Evolutionary conservation across 1,140 invertebrate genomes (phyloP), one percentile per base, ranked within the genome.

Genomic region (Agraylea sexmaculata): DNA sequence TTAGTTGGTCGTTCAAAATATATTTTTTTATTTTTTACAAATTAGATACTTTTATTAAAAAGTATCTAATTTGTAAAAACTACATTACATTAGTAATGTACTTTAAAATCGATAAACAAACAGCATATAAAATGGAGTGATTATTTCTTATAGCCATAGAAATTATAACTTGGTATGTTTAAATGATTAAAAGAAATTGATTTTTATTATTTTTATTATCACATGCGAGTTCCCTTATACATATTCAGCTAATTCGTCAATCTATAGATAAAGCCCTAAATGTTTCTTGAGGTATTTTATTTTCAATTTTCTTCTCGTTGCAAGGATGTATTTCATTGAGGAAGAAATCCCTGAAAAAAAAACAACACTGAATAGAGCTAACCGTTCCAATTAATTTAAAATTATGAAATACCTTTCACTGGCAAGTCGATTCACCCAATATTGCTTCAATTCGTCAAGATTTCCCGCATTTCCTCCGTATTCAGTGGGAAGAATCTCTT

Each of bases 401-500:
- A n/a, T n/a, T n/a, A n/a, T n/a, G 18, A 2, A 23, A 31, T 43
- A 67, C 64, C 63, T 58, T 33, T 62, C 60, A 5, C 56, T 53
- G 34, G 64, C 62, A 12, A 68, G 56, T 31, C 56, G 48, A 20
- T 63, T 62, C 5, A 70, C 60, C 60, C 70, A 74, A 39, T 69
- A 52, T 3, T 59, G 50, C 48, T 77, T 76, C 23, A 78, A 60
- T 30, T 65, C 58, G 4, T 66, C 62, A n/a, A 74, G 54, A 0
- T 62, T 52, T 8, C 75, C 75, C 2, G 66, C 67, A 15, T 64
- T 61, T 4, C 78, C 78, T 6, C 78, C 78, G 38, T 76, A 78
- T 51, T 81, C 78, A 11, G 65, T 59, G 0, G 78, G 78, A 19
- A 81, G 52, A n/a, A 79, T 52, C 3, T 74, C 67, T 44, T 61